Evolutionary conservation across 2,113 vertebrate species (phyloP), one percentile per base, ranked within the genome.

Genomic region (Galemys pyrenaicus): DNA sequence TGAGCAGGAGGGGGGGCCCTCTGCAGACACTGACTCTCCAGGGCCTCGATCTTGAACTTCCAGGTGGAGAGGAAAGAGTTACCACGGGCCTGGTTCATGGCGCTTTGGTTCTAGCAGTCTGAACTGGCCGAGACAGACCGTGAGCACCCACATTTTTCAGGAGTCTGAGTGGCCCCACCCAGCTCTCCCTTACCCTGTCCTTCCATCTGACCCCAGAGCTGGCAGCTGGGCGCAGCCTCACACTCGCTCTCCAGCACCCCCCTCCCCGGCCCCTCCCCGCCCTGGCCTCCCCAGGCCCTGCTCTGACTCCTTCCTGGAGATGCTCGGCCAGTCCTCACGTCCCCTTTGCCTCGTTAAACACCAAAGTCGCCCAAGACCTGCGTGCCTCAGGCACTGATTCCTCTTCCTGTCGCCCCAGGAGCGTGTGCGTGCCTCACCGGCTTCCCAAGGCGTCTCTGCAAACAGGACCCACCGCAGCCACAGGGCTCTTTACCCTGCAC

Each of bases 161-260:
- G 83, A 44, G 22, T 4, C 83, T 0, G 26, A 39, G 39, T 3
- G 5, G n/a, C 30, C 49, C 24, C 51, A 35, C 16, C n/a, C 49
- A 77, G 6, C 60, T 44, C 54, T 49, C 5, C 70, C 20, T 37
- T 16, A 32, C 68, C 30, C 32, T 24, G 16, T 35, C 28, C 49
- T 39, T 35, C 62, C 54, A 44, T 22, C 20, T 6, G 1, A 39
- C 67, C 58, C 91, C 39, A 60, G 41, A 8, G 10, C 13, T 74
- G 67, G 37, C 28, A 51, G 5, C 39, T 16, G 1, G 73, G 56
- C 78, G 46, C 4, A 41, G 58, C 56, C 46, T 79, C 37, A 9
- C 1, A 26, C 37, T 8, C 37, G 4, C 79, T 12, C 32, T 9
- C 35, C 0, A 51, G 13, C 1, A 0, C 22, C 12, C 0, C 11